Evolutionary conservation across 2,797 vertebrate species (phyloP), one percentile per base, ranked within the genome.

Genomic region (Sphenopsis melanotis): DNA sequence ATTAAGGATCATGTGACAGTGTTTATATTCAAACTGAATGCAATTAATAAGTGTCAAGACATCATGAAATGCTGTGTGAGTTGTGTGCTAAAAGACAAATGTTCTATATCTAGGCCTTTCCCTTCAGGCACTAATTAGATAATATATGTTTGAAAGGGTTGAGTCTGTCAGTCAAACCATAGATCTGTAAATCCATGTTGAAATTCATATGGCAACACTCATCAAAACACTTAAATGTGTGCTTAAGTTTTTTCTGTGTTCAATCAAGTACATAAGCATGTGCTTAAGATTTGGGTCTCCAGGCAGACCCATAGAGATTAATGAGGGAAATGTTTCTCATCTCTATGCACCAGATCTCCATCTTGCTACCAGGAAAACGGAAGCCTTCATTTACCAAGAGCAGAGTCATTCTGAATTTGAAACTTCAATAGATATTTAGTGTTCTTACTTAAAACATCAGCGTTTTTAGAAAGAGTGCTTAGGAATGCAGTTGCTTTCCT

Each of bases 1-100:
- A 85, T 93, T 79, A 86, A 86, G 83, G 41, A 72, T 94, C 96
- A 96, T 92, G 92, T 96, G 94, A 96, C 75, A 83, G 59, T 96
- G 83, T 96, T 96, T 95, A 95, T 94, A 96, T 95, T 94, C 87
- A 89, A 97, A 93, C 42, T n/a, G 70, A 96, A 95, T 90, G 94
- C 93, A 97, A 93, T 95, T 97, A 97, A 96, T 96, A 94, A 96
- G 89, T 95, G 93, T 90, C 94, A 96, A 96, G 94, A 77, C 39
- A 14, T 96, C 91, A 94, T 59, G 80, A 94, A 94, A 93, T 86
- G 75, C 85, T 94, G 78, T 90, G 94, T 89, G 94, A 96, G 91
- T 83, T 94, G 94, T 95, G 86, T 87, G 90, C 80, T 95, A 84
- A 95, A 96, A 95, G 95, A 95, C 70, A 90, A 96, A 93, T 94